Evolutionary conservation across 2,888 invertebrate genomes (phyloP), one percentile per base, ranked within the genome.

Genomic region (Oscheius sp.): DNA sequence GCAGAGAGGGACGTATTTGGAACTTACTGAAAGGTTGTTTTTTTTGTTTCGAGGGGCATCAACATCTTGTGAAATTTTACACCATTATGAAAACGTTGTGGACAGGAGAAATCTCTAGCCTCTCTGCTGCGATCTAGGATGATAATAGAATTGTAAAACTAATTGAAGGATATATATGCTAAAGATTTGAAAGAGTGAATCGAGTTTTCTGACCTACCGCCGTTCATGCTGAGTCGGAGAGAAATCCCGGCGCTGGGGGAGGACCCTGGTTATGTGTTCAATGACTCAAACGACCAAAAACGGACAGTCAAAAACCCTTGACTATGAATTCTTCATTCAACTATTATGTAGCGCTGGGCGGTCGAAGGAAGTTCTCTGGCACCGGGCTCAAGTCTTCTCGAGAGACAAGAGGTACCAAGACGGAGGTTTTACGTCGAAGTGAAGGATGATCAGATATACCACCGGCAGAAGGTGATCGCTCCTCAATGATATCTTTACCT

Each of bases 381-480:
- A 48, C 50, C 17, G 71, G 52, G 6, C 64, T 73, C 17, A 80
- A 57, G 27, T 83, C 83, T 46, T 82, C 82, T 4, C 80, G 65
- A 20, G 80, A 76, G 33, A 85, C 75, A 17, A 85, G 65, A 0
- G 85, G 85, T 3, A 83, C 80, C 10, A 85, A 66, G 5, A 85
- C 84, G 25, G 80, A 79, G 2, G 78, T 81, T 70, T 85, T 85
- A 17, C 85, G 68, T 1, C 66, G 39, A 12, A 42, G 34, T 6
- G 31, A 29, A 10, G n/a, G 23, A n/a, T 71, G 70, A 10, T 74
- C 73, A 0, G 77, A 74, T 25, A 73, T 20, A 12, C 70, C 76
- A 15, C 73, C 71, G 4, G 76, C 71, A 20, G 77, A 75, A 10
- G 73, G 74, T 1, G 75, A 68, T 10, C 75, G 53, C 15, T 70